Base-by-base conservation (phyloP, 2,888 invertebrate genomes). In the Ectemnius lituratus region DNA sequence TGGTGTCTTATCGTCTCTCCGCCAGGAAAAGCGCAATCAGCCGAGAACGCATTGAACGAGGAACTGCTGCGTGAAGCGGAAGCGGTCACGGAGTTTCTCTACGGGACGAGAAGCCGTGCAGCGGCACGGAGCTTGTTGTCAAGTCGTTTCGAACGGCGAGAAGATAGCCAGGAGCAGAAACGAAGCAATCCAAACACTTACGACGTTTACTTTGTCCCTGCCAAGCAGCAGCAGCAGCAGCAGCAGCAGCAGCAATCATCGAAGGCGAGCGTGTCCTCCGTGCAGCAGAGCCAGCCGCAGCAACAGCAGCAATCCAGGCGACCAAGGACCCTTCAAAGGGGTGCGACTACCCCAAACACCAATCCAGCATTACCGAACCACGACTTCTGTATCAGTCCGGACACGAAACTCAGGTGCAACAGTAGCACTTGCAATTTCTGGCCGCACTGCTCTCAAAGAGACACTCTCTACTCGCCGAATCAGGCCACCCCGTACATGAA, bases 351-450 rank as follows among this genome's bases (percentile, higher is more conserved):
- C 45, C 92, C 92, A 0, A 82, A 82, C 16, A 62, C 73, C 20
- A 86, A 82, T 62, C 67, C 82, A 2, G 65, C 85, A 0, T 67
- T 83, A 16, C 76, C 84, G 3, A 87, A 85, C 62, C 85, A 85
- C 13, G 87, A 85, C 64, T 87, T 85, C 71, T 81, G 79, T 45
- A 64, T 84, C 18, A 87, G 88, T 60, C 85, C 88, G 11, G 90
- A 90, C 63, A 82, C 88, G 11, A 90, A 88, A 62, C 85, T 89
- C 65, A 90, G 92, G 47, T 93, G 93, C 86, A 93, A 91, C 83
- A 91, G 92, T 63, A 92, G 91, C 75, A 92, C 92, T 13, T 94
- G 94, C 85, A 93, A 94, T 82, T 94, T 93, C 89, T 94, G 94
- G 94, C 94, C 94, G 16, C 92, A 93, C 70, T 93, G 93, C 81